Evolutionary conservation across 2,888 invertebrate species (phyloP), one percentile per base, ranked within the genome.

Genomic region (Drosophila trichaetosa): DNA sequence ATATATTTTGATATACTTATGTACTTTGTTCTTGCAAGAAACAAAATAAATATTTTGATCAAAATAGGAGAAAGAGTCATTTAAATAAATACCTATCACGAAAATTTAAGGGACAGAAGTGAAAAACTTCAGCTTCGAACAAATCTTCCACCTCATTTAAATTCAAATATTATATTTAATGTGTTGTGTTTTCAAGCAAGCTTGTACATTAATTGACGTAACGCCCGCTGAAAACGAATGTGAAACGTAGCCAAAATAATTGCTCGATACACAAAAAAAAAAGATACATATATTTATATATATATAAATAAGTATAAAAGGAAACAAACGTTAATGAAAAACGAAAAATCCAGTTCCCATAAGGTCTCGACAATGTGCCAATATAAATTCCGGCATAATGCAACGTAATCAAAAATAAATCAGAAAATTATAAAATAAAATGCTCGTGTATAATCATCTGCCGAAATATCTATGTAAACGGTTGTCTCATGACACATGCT

Each of bases 381-480:
- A 49, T 7, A 34, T 27, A 5, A 27, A 51, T 16, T 4, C 27
- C 29, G 27, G 4, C 27, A 4, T 21, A n/a, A 13, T 29, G n/a
- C 36, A 53, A 61, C 29, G 38, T 53, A 8, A 62, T 4, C 56
- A 38, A 56, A 38, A 51, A 51, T 18, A 38, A 56, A 38, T 38
- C 27, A 13, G 8, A 56, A n/a, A 38, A 8, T 56, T 56, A 46
- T 4, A 27, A 62, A 57, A 57, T 42, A 33, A 16, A 34, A 57
- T 57, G 33, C 7, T 24, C 24, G 42, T 24, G 6, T 10, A 13
- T 11, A 18, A 38, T 33, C 16, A 33, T 31, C 31, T 21, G 16
- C 31, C 54, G 56, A 69, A 79, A 73, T 66, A 73, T 69, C 24
- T 61, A 69, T 73, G 46, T 56, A 73, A 80, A 73, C 67, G 80